phyloP scores from a whole-genome alignment of 2,113 vertebrate species.

The Dipodomys stephensi region DNA sequence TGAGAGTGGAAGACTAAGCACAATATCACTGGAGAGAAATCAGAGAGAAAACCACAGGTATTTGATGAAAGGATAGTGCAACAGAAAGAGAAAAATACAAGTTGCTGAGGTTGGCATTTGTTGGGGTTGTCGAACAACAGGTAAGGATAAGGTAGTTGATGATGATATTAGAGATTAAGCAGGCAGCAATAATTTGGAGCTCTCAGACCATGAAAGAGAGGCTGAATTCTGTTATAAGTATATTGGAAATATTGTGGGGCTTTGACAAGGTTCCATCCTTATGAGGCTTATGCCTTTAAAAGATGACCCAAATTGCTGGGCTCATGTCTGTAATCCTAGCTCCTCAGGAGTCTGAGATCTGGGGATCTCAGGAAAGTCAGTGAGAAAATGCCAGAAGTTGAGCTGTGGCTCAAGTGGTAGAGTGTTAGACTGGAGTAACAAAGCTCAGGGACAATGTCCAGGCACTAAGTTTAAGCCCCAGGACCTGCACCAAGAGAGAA shows the following conservation, averaged over 20 bases:
- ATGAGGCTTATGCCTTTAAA: not conserved
- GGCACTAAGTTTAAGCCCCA: no score
- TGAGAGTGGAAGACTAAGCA: not conserved
- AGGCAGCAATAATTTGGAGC: not conserved
- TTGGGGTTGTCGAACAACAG: not conserved
- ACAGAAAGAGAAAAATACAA: not conserved
- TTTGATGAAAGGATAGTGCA: not conserved
- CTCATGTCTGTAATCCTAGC: no score
- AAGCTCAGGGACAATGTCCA: no score
- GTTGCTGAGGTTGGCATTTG: not conserved
- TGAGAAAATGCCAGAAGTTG: no score
- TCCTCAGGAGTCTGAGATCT: no score
- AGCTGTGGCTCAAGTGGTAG: no score
- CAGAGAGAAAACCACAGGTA: not conserved
- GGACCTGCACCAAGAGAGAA: no score
- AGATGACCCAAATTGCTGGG: not conserved
- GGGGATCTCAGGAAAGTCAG: no score
- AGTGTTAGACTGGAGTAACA: no score
- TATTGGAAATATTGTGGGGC: not conserved
- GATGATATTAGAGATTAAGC: not conserved
- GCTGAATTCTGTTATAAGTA: not conserved
- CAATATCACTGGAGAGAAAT: not conserved
- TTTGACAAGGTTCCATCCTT: not conserved
- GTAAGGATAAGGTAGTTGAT: not conserved
- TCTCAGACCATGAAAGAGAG: not conserved